A percentile compares a stretch with the other conserved stretches of the same genome.
Evolutionary conservation across 2,888 invertebrate species (phyloP).

Genomic region (Trichogramma dendrolimi): DNA sequence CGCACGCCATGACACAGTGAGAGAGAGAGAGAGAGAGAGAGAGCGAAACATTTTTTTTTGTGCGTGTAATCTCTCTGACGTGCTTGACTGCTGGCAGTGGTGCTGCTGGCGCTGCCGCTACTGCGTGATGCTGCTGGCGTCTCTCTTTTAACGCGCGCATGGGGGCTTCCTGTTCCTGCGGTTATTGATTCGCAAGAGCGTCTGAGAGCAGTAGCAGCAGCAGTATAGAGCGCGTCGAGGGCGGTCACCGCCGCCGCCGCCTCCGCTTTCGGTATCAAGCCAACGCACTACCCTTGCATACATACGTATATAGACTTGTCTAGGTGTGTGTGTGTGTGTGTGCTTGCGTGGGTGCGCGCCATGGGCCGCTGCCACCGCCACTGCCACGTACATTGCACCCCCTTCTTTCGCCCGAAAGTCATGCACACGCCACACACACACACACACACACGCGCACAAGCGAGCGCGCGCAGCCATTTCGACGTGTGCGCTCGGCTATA

Average conservation of each 20-base stretch:
- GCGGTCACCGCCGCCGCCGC: constrained; percentile 52
- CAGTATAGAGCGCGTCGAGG: constrained; percentile 25
- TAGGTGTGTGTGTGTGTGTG: no score
- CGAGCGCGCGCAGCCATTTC: constrained; percentile 40
- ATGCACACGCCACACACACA: constrained; percentile 9
- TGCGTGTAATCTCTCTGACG: no score
- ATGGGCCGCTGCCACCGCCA: constrained; percentile 46
- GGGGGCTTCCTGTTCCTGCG: constrained; percentile 52
- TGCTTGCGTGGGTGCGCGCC: no score
- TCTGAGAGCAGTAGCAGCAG: no score
- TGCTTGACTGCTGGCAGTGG: no score
- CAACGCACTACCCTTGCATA: no score
- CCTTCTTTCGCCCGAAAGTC: constrained; percentile 28
- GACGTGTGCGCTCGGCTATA: constrained; percentile 37
- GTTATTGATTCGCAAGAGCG: constrained; percentile 53
- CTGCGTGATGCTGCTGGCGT: background rate
- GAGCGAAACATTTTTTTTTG: background rate
- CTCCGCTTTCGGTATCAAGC: constrained; percentile 42
- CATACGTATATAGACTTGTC: no score
- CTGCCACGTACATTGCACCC: constrained; percentile 26
- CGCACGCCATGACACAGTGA: background rate
- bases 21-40: constrained; percentile 16
- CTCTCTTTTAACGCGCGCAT: constrained; percentile 32
- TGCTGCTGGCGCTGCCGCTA: no score
- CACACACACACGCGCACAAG: constrained; percentile 9